Evolutionary conservation across 2,113 vertebrate genomes (phyloP).

Genomic region (Phocoena phocoena): DNA sequence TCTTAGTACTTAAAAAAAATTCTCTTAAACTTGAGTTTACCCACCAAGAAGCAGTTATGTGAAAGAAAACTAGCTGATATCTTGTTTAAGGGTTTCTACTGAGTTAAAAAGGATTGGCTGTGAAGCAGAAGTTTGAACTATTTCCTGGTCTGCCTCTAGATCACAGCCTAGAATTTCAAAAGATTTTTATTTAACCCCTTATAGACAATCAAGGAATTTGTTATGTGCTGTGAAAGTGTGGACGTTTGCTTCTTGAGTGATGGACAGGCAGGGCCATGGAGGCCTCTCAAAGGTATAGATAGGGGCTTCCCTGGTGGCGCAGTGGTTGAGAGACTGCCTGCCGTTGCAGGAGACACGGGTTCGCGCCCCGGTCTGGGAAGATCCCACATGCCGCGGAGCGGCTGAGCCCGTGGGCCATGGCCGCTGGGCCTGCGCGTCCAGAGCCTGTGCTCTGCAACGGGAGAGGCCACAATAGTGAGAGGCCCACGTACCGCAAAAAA

Average conservation of each 20-base stretch:
- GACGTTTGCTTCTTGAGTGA: neutral
- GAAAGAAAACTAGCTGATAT: neutral
- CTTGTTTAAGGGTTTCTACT: neutral
- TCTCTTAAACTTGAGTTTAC: conserved; percentile 4
- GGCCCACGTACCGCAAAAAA: too few relatives aligned
- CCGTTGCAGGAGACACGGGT: too few relatives aligned
- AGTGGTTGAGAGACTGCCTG: too few relatives aligned
- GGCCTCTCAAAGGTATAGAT: too few relatives aligned
- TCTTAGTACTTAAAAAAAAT: neutral
- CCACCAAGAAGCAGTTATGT: neutral
- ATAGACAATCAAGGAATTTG: neutral
- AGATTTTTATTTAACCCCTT: neutral
- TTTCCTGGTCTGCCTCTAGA: neutral
- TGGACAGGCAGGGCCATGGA: too few relatives aligned
- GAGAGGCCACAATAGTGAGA: too few relatives aligned
- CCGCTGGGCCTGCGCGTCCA: too few relatives aligned
- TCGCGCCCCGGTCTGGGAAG: too few relatives aligned
- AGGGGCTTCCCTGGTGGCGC: too few relatives aligned
- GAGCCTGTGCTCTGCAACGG: rapidly evolving
- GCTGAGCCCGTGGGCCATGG: too few relatives aligned
- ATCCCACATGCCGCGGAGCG: too few relatives aligned
- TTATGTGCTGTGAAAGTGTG: neutral
- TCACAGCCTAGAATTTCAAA: neutral
- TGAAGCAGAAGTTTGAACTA: neutral
- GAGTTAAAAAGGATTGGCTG: neutral